phyloP scores from a whole-genome alignment of 1,140 invertebrate genomes.

The Aphelenchoides fujianensis region DNA sequence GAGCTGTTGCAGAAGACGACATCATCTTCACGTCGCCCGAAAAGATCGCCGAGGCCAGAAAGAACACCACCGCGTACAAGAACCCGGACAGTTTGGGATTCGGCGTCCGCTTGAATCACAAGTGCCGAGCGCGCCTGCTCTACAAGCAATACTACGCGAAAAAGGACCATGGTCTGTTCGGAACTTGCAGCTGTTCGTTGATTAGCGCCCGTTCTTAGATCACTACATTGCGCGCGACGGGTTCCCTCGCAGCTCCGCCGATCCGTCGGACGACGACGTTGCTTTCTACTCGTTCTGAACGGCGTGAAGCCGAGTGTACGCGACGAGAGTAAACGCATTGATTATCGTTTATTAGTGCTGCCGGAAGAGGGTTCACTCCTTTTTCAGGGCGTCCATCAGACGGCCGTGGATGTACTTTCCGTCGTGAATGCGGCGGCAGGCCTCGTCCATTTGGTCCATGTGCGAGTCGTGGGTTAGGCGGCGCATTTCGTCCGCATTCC shows the following conservation, averaged over 20 bases:
- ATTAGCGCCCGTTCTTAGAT: too few relatives aligned
- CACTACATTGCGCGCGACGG: too few relatives aligned
- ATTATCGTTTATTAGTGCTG: background rate
- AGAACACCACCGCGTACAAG: background rate
- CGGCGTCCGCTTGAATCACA: background rate
- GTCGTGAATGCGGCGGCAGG: slow-evolving; percentile 42
- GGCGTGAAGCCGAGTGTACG: background rate
- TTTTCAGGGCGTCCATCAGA: slow-evolving; percentile 15
- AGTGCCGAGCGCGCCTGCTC: background rate
- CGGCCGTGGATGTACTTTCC: slow-evolving; percentile 25
- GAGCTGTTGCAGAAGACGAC: background rate
- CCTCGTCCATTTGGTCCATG: slow-evolving; percentile 21
- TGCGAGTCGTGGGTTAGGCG: slow-evolving; percentile 35
- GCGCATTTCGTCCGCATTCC: slow-evolving; percentile 50
- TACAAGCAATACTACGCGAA: background rate
- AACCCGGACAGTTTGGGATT: background rate
- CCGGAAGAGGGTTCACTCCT: background rate
- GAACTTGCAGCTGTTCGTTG: too few relatives aligned
- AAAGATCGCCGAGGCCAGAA: background rate
- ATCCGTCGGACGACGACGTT: background rate
- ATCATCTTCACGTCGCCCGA: background rate
- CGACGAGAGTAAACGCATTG: background rate
- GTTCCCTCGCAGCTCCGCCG: too few relatives aligned
- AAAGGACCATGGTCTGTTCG: background rate
- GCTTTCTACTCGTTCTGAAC: background rate